phyloP scores from a whole-genome alignment of 2,888 invertebrate genomes.

The Girardia tigrina region DNA sequence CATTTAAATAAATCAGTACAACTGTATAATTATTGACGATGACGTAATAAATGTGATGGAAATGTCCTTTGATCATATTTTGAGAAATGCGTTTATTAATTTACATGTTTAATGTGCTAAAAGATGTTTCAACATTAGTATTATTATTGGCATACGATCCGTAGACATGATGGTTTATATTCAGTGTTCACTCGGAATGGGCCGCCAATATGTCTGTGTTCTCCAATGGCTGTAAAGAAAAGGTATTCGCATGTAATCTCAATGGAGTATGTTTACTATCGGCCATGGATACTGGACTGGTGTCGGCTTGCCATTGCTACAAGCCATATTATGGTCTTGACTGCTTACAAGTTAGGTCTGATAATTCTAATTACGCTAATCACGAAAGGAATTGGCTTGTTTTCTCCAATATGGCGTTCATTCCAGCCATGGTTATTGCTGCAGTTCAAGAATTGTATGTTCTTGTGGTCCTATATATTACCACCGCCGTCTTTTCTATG shows the following conservation, averaged over 20 bases:
- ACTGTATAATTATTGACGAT: no score
- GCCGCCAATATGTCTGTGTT: no score
- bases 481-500: not conserved
- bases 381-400: not conserved
- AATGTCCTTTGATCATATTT: no score
- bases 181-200: no score
- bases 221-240: no score
- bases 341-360: not conserved
- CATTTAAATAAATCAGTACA: no score
- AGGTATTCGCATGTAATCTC: not conserved
- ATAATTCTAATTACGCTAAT: not conserved
- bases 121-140: no score
- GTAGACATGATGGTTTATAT: no score
- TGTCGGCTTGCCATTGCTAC: not conserved
- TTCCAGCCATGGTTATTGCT: not conserved
- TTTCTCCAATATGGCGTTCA: not conserved
- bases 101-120: no score
- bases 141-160: no score
- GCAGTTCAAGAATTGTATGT: not conserved
- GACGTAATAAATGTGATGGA: no score
- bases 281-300: not conserved
- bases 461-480: not conserved
- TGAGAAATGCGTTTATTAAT: no score
- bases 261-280: not conserved
- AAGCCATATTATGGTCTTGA: not conserved